phyloP scores from a whole-genome alignment of 2,113 vertebrate species.

The Solea solea region DNA sequence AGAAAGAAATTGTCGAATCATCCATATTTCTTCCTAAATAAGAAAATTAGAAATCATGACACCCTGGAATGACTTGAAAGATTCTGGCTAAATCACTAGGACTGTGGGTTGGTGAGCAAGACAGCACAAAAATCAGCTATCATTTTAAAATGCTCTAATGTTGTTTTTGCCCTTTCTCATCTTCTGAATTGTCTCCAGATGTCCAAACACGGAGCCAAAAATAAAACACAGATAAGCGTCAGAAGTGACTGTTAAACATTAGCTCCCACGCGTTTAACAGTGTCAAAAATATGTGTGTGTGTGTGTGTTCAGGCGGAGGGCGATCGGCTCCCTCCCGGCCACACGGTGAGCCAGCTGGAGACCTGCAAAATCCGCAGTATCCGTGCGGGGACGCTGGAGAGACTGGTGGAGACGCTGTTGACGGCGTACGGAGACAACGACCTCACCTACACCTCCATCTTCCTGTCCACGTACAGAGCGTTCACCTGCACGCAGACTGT shows the following conservation, averaged over 20 bases:
- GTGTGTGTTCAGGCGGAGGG: constrained; percentile 79
- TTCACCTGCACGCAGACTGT: constrained; percentile 89
- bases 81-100: no score
- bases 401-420: constrained; percentile 93
- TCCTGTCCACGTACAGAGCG: constrained; percentile 92
- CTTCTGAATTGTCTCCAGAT: background rate
- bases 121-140: no score
- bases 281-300: constrained; percentile 14
- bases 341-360: constrained; percentile 93
- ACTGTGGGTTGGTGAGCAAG: no score
- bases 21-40: no score
- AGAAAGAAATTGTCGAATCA: no score
- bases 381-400: constrained; percentile 92
- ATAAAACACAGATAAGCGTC: background rate
- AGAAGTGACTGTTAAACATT: background rate
- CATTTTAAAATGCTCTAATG: no score
- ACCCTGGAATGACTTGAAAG: no score
- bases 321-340: constrained; percentile 90
- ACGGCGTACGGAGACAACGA: constrained; percentile 94
- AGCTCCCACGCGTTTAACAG: background rate
- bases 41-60: no score
- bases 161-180: background rate
- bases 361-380: constrained; percentile 96
- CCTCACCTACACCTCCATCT: constrained; percentile 95
- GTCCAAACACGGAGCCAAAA: background rate